These are phyloP conservation scores for Formicarius rufipectus DNA, from an alignment of 2,113 vertebrate genomes.

Conservation along the genomic window DNA sequence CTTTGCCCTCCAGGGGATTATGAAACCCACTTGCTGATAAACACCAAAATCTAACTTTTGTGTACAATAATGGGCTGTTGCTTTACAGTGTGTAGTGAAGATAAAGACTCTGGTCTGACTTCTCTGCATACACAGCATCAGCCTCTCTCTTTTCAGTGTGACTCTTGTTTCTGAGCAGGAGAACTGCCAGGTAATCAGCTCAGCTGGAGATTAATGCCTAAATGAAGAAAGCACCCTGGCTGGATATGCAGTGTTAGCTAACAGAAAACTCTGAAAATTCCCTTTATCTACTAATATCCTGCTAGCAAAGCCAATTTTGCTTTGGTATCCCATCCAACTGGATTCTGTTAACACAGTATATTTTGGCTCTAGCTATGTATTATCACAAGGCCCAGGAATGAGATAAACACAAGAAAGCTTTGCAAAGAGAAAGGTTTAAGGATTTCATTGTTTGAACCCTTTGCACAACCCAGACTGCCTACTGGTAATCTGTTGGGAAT, in stretches of 20 bases:
- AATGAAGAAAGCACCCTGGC: not conserved
- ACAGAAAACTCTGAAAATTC: not conserved
- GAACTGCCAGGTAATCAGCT: slow-evolving; percentile 39
- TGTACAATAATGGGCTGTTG: not conserved
- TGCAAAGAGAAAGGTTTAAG: slow-evolving; percentile 1
- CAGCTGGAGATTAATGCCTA: not conserved
- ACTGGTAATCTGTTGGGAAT: not conserved
- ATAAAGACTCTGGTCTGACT: not conserved
- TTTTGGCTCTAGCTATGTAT: not conserved
- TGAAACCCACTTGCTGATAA: not conserved
- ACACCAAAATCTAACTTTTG: not conserved
- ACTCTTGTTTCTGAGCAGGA: not conserved
- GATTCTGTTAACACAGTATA: not conserved
- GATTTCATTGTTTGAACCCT: not conserved
- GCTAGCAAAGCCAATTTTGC: not conserved
- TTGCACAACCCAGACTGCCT: not conserved
- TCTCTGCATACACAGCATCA: not conserved
- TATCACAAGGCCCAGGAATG: not conserved
- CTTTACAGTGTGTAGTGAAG: not conserved
- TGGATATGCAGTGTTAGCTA: not conserved
- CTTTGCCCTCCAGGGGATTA: not conserved
- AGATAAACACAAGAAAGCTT: slow-evolving; percentile 2
- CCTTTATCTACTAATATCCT: slow-evolving; percentile 37
- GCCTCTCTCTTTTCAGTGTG: not conserved
- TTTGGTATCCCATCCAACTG: not conserved